Conservation (phyloP, 2,113 vertebrate species). For the Pyxicephalus adspersus region DNA sequence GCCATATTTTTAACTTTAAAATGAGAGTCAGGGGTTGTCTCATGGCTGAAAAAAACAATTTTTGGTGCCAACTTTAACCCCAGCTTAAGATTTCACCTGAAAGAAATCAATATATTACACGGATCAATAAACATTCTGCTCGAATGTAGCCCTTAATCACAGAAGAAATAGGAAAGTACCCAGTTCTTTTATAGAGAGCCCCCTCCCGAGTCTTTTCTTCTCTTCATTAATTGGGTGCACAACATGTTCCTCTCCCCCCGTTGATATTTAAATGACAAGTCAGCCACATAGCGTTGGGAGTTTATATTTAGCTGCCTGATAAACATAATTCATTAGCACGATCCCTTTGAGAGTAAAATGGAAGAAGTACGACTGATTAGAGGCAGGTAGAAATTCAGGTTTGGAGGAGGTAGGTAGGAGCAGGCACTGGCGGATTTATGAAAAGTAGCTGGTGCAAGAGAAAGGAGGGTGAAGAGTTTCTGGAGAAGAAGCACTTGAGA, state of each 20-base stretch:
- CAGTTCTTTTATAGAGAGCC: not conserved
- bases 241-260: slow-evolving; percentile 32
- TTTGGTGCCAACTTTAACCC: too few species aligned
- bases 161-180: not conserved
- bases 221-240: slow-evolving; percentile 35
- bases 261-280: slow-evolving; percentile 51
- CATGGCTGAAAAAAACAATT: too few species aligned
- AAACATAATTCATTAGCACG: slow-evolving; percentile 49
- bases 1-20: too few species aligned
- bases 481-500: too few species aligned
- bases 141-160: not conserved
- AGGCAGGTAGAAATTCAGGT: not conserved
- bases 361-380: slow-evolving; percentile 28
- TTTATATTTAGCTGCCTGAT: slow-evolving; percentile 55
- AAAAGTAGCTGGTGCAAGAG: not conserved
- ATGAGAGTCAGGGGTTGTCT: too few species aligned
- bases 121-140: not conserved
- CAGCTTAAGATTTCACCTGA: not conserved
- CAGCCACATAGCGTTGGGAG: slow-evolving; percentile 24
- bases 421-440: not conserved
- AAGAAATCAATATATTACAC: not conserved
- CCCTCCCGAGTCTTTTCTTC: not conserved
- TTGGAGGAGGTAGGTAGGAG: not conserved
- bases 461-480: not conserved
- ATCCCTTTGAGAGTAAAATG: slow-evolving; percentile 22